Conservation (phyloP, 2,888 invertebrate species). For the Desoria tigrina region DNA sequence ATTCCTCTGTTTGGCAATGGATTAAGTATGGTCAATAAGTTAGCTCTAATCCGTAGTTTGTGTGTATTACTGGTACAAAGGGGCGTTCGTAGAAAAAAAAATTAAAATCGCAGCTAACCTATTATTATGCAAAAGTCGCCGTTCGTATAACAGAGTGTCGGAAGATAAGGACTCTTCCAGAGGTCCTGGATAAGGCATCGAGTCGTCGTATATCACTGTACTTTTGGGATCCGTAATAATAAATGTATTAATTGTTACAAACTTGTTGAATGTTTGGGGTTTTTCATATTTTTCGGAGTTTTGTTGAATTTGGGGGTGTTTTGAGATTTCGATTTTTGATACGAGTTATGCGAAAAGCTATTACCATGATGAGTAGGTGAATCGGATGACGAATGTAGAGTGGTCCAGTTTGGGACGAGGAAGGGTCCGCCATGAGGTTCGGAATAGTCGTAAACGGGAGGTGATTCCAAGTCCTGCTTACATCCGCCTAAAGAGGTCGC, state of each 20-base stretch:
- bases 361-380: neutral
- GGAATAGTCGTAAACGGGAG: slow-evolving; percentile 4
- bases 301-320: no score
- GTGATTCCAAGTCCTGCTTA: slow-evolving; percentile 7
- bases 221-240: neutral
- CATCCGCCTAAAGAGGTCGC: neutral
- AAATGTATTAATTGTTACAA: no score
- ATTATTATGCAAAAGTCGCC: slow-evolving; percentile 11
- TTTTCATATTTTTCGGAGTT: no score
- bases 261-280: no score
- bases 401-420: slow-evolving; percentile 40
- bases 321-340: no score
- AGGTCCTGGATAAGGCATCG: neutral
- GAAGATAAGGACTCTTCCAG: neutral
- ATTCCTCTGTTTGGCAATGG: no score
- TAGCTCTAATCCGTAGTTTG: no score
- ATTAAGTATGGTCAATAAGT: no score
- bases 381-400: slow-evolving; percentile 35
- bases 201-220: neutral
- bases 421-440: slow-evolving; percentile 1
- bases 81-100: no score
- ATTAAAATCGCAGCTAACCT: neutral
- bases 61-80: no score
- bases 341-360: no score
- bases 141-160: neutral